These are phyloP conservation scores for Clunio marinus DNA, from an alignment of 2,888 invertebrate genomes.

Conservation along the genomic window DNA sequence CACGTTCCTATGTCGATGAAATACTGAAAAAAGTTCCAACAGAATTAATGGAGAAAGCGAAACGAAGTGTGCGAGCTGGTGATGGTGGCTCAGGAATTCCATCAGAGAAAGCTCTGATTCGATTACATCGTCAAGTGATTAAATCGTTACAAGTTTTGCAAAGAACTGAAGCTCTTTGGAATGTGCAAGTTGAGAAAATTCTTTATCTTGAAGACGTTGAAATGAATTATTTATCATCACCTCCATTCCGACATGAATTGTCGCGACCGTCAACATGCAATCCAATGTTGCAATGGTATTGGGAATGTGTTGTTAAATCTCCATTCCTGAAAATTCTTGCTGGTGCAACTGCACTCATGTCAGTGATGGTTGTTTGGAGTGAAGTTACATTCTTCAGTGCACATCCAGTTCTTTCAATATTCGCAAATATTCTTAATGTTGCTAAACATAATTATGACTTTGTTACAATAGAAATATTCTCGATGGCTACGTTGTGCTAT, in stretches of 20 bases:
- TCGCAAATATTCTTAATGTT: slow-evolving; percentile 86
- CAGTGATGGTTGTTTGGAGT: slow-evolving; percentile 95
- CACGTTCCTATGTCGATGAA: slow-evolving; percentile 77
- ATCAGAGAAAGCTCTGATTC: slow-evolving; percentile 78
- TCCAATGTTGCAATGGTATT: slow-evolving; percentile 86
- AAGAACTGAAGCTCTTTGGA: slow-evolving; percentile 93
- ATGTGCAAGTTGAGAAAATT: slow-evolving; percentile 72
- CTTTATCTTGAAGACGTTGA: slow-evolving; percentile 84
- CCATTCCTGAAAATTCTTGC: slow-evolving; percentile 72
- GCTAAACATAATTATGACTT: slow-evolving; percentile 84
- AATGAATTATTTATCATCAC: slow-evolving; percentile 55
- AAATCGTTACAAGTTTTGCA: slow-evolving; percentile 88
- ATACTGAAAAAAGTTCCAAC: slow-evolving; percentile 83
- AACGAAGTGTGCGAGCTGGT: slow-evolving; percentile 53
- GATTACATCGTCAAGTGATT: slow-evolving; percentile 88
- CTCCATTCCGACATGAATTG: slow-evolving; percentile 34
- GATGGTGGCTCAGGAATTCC: slow-evolving; percentile 63
- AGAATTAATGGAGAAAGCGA: slow-evolving; percentile 70
- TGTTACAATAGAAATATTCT: slow-evolving; percentile 89
- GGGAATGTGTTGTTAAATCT: slow-evolving; percentile 80
- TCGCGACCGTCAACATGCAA: slow-evolving; percentile 58
- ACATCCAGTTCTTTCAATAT: slow-evolving; percentile 87
- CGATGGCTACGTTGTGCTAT: slow-evolving; percentile 87
- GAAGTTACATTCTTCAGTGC: slow-evolving; percentile 97
- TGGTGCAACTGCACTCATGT: slow-evolving; percentile 69